A percentile compares a stretch with the other conserved stretches of the same genome.
These are phyloP conservation scores for Noctua comes DNA, from an alignment of 2,888 invertebrate genomes.

Conservation along the genomic window DNA sequence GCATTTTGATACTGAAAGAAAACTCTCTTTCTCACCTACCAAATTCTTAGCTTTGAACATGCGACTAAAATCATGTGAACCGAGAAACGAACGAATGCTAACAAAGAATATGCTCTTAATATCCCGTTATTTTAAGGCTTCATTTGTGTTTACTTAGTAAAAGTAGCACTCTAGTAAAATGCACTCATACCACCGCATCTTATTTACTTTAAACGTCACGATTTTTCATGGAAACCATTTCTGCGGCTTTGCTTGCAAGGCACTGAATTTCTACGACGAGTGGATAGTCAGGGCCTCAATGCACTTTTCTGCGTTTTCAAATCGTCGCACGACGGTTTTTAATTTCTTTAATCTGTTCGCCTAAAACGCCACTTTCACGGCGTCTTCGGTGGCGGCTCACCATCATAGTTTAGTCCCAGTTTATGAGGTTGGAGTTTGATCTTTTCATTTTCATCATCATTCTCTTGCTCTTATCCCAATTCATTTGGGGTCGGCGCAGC, in stretches of 20 bases:
- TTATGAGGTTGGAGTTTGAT: too few species aligned
- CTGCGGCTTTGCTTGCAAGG: not conserved
- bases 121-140: slow-evolving; percentile 6
- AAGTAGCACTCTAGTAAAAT: slow-evolving; percentile 26
- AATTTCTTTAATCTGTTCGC: too few species aligned
- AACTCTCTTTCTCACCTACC: too few species aligned
- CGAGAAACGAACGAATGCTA: not conserved
- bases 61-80: not conserved
- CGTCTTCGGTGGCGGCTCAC: too few species aligned
- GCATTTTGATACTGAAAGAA: too few species aligned
- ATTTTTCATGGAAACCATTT: slow-evolving; percentile 35
- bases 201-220: slow-evolving; percentile 27
- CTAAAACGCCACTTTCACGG: too few species aligned
- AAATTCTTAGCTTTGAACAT: too few species aligned
- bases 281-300: not conserved
- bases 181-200: slow-evolving; percentile 13
- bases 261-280: not conserved
- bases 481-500: too few species aligned
- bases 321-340: not conserved
- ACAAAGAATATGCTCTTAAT: not conserved
- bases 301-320: not conserved
- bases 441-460: too few species aligned
- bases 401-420: too few species aligned
- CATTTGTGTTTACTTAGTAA: slow-evolving; percentile 2
- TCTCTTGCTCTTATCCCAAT: too few species aligned